A percentile compares a stretch with the other conserved stretches of the same genome.
Conservation (phyloP, 2,113 vertebrate genomes). For the Eulemur rufifrons region DNA sequence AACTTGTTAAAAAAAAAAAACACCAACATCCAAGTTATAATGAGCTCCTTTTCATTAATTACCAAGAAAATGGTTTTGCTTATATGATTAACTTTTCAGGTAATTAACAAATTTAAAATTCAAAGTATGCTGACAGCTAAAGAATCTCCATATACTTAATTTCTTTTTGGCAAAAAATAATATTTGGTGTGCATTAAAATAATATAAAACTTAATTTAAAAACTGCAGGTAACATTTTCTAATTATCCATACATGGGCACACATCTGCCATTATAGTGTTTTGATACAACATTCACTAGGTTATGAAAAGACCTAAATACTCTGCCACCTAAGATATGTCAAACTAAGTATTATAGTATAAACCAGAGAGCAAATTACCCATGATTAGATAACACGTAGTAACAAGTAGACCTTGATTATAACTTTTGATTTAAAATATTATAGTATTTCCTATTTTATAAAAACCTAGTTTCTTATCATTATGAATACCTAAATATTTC, state of each 20-base stretch:
- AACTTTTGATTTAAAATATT: not conserved
- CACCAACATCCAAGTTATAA: not conserved
- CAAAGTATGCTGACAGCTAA: not conserved
- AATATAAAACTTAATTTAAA: not conserved
- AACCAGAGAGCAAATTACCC: not conserved
- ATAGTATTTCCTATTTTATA: not conserved
- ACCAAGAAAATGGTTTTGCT: not conserved
- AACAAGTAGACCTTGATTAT: not conserved
- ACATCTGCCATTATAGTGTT: not conserved
- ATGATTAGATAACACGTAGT: not conserved
- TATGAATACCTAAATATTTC: not conserved
- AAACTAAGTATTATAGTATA: not conserved
- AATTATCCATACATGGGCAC: not conserved
- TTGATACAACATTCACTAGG: not conserved
- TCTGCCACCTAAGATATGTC: not conserved
- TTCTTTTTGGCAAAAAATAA: not conserved
- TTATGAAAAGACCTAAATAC: not conserved
- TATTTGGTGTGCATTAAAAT: not conserved
- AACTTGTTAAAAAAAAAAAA: not conserved
- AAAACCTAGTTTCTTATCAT: not conserved
- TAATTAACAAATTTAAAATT: constrained; percentile 1
- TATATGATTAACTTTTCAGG: not conserved
- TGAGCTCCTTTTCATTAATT: not conserved
- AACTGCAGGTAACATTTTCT: not conserved
- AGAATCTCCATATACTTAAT: not conserved